phyloP scores from a whole-genome alignment of 2,797 vertebrate species.

The Agapornis canus region DNA sequence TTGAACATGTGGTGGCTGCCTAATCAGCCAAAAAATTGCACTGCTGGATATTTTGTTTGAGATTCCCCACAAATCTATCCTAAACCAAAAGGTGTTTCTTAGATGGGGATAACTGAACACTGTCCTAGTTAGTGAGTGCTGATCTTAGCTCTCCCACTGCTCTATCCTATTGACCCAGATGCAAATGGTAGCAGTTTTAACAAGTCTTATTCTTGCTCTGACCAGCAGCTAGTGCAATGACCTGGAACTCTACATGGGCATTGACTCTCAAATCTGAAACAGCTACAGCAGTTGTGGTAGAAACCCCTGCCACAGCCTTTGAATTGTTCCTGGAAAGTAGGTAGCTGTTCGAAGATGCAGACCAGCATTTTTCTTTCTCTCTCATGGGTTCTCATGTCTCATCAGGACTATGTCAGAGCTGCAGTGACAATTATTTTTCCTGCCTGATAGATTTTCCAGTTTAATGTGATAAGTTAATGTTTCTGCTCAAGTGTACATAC shows the following conservation, averaged over 20 bases:
- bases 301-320: not conserved
- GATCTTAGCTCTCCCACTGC: not conserved
- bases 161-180: not conserved
- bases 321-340: not conserved
- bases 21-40: not conserved
- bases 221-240: not conserved
- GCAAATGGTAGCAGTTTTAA: not conserved
- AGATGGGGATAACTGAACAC: not conserved
- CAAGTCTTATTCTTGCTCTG: not conserved
- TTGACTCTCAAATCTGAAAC: not conserved
- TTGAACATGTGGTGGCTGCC: not conserved
- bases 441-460: not conserved
- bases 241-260: not conserved
- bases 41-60: not conserved
- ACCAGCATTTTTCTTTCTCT: not conserved
- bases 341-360: not conserved
- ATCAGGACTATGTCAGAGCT: not conserved
- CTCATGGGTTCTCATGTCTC: not conserved
- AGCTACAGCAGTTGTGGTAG: not conserved
- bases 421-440: not conserved
- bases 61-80: not conserved
- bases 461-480: not conserved
- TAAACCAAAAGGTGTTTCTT: not conserved
- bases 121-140: not conserved
- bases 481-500: not conserved